These are phyloP conservation scores for Phortica magna DNA, from an alignment of 2,888 invertebrate species.

Conservation along the genomic window DNA sequence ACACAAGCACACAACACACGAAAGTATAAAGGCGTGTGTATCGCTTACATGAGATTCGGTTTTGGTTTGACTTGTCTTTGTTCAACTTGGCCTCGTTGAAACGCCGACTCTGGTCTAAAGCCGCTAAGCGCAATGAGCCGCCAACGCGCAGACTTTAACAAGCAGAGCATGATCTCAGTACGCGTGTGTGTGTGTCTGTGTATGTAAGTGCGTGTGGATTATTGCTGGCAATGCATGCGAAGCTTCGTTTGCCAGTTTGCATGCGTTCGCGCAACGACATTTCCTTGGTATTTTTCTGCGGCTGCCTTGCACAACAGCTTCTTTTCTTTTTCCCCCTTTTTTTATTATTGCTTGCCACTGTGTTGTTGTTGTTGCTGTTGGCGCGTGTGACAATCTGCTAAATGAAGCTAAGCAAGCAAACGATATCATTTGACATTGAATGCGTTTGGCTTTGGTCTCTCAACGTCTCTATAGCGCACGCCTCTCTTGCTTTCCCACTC, in stretches of 20 bases:
- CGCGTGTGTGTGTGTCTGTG: not conserved
- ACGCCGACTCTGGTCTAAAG: not conserved
- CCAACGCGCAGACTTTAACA: not conserved
- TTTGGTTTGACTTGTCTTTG: conserved; percentile 1
- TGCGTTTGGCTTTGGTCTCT: not conserved
- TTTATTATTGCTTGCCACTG: too few relatives aligned
- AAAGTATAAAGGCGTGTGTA: not conserved
- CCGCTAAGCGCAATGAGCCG: not conserved
- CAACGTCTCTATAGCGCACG: not conserved
- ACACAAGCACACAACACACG: not conserved
- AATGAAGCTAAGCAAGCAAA: conserved; percentile 36
- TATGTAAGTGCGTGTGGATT: not conserved
- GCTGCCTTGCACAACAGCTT: too few relatives aligned
- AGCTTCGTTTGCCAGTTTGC: too few relatives aligned
- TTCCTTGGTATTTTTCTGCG: too few relatives aligned
- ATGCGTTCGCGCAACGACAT: too few relatives aligned
- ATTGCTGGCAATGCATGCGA: not conserved
- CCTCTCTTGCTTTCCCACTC: not conserved
- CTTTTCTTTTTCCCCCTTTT: not conserved
- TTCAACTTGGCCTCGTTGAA: not conserved
- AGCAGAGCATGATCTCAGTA: too few relatives aligned
- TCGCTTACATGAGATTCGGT: not conserved
- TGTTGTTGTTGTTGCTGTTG: not conserved
- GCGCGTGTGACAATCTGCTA: conserved; percentile 32
- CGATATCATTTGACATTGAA: conserved; percentile 9